Evolutionary conservation across 2,888 invertebrate genomes (phyloP), one percentile per base, ranked within the genome.

Genomic region (Tenthredo mesomela): DNA sequence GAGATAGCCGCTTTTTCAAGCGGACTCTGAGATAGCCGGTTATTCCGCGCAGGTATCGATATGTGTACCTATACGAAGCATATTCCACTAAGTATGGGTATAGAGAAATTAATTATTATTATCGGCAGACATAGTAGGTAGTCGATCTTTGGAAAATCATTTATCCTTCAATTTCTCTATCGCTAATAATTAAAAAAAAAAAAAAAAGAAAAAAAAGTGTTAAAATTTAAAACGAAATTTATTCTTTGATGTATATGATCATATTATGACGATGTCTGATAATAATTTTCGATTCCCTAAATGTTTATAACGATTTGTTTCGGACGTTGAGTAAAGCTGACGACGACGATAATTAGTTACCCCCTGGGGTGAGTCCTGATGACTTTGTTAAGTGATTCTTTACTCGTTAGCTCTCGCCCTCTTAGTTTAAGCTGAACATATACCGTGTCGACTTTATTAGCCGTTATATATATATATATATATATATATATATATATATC

Each of bases 351-450:
- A 77, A 77, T 77, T 77, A 54, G 77, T 33, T 10, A 54, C 50
- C 54, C 18, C 18, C 29, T 18, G 50, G 75, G 50, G 77, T 50
- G 10, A 77, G 77, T 77, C 77, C 33, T 77, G 54, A 77, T 54
- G 77, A 77, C 77, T 47, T 33, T 50, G 77, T 77, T 54, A 77
- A 77, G 77, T 54, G 77, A 77, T 77, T 77, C 77, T 77, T 77
- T 54, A 77, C 77, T 77, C 54, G 50, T 77, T 77, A 77, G 73
- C 25, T 73, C 54, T 77, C 33, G 33, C 77, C 54, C 77, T 77
- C 77, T 77, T 33, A 25, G 25, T 77, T 33, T 25, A 1, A 25
- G 25, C n/a, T 33, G 50, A 77, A 77, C 29, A 77, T 47, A 77
- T 47, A 77, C 29, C 25, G 77, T 77, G 47, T 77, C 77, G 33